Conservation (phyloP, 2,797 vertebrate species). For the Percopsis omiscomaycus region DNA sequence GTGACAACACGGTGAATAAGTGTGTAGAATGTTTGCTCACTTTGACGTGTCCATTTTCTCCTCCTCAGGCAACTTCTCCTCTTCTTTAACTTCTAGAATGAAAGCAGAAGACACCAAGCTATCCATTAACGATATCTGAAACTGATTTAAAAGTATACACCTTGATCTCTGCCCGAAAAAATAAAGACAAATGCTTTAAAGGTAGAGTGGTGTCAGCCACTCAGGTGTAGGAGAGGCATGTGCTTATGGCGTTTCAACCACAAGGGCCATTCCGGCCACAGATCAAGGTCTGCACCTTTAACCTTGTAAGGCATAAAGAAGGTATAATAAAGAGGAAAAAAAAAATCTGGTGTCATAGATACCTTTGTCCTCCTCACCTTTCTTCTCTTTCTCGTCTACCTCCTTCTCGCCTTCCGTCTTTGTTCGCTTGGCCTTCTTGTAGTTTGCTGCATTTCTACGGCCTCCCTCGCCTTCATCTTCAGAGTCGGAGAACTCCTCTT, state of each 20-base stretch:
- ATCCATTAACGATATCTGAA: not conserved
- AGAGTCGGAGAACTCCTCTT: conserved; percentile 96
- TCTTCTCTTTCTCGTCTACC: conserved; percentile 91
- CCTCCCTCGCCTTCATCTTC: conserved; percentile 94
- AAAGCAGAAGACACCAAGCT: not conserved
- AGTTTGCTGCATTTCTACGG: conserved; percentile 89
- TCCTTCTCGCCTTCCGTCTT: conserved; percentile 92
- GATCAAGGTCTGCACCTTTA: not conserved
- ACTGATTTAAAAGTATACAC: not conserved
- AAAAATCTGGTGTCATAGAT: conserved; percentile 40
- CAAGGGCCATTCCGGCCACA: not conserved
- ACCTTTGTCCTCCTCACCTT: conserved; percentile 85
- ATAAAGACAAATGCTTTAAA: too few relatives aligned
- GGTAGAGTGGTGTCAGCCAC: too few relatives aligned
- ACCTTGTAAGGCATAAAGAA: not conserved
- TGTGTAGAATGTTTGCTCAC: conserved; percentile 70
- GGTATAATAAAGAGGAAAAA: conserved; percentile 9
- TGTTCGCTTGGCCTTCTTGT: conserved; percentile 91
- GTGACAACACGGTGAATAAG: conserved; percentile 10
- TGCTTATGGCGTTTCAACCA: too few relatives aligned
- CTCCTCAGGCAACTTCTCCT: conserved; percentile 90
- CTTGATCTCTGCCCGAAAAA: too few relatives aligned
- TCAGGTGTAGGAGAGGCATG: too few relatives aligned
- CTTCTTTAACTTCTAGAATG: conserved; percentile 86
- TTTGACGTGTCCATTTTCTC: conserved; percentile 94